Base-by-base conservation (phyloP, 2,113 vertebrate genomes). In the Beaufortia kweichowensis region DNA sequence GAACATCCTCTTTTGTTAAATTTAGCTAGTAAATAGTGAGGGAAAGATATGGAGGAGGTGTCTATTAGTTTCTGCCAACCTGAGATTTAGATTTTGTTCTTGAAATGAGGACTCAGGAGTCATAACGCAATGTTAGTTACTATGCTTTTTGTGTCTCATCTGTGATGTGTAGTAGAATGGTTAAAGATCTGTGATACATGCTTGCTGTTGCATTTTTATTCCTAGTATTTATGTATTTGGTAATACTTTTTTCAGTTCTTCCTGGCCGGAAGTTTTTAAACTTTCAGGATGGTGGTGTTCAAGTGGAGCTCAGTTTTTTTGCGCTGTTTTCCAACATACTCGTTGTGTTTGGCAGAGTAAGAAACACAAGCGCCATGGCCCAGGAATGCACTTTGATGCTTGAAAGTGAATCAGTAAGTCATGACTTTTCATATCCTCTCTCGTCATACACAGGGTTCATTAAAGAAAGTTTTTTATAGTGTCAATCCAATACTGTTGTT, bases 261-360 rank as follows among this genome's bases (percentile, higher is more conserved):
- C 91, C 87, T 1, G 83, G 68, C 15, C 88, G 71, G 56, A 87
- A 76, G 74, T 74, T 3, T 0, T 31, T 95, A 85, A 78, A 55
- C 15, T 95, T 95, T 82, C 84, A 81, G 0, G 29, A 28, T 8
- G 94, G 94, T 0, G 90, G 92, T 1, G 90, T 59, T 0, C 85
- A 59, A 73, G 93, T 89, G 72, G 88, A 95, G 87, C 84, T 96
- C 19, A 86, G 62, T 81, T 95, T 93, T 80, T 91, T 90, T 2
- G 86, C 79, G 0, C 82, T 94, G 77, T 95, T 95, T 88, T 94
- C 94, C 31, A 95, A 96, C 1, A 85, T 95, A 50, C 77, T 95
- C 78, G 87, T 88, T 0, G 87, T 89, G 41, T 94, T 94, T 12
- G 94, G 91, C 59, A 90, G 82, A 62, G 84, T 94, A 55, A 94